phyloP scores from a whole-genome alignment of 2,797 vertebrate genomes.

The Naso thynnoides region DNA sequence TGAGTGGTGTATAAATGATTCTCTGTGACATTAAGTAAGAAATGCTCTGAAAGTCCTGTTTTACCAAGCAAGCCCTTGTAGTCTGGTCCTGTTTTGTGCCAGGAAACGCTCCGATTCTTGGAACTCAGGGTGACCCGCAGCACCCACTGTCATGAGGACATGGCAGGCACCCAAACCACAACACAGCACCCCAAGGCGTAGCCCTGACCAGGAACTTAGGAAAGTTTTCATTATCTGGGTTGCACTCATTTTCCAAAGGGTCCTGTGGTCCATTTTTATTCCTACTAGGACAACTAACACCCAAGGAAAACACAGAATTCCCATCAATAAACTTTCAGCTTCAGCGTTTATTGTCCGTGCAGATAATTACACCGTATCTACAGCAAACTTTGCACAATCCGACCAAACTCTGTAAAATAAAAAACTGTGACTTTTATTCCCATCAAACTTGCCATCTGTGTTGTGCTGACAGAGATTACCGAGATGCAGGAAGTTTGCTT shows the following conservation, averaged over 20 bases:
- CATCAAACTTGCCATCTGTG: conserved; percentile 43
- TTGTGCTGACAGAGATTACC: conserved; percentile 41
- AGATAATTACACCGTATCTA: conserved; percentile 22
- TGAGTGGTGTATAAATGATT: conserved; percentile 24
- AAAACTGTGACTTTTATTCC: conserved; percentile 10
- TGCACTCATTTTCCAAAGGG: conserved; percentile 51
- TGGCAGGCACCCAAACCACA: conserved; percentile 52
- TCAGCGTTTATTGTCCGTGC: conserved; percentile 1
- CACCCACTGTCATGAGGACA: conserved; percentile 50
- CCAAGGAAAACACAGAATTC: conserved; percentile 55
- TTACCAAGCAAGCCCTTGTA: conserved; percentile 37
- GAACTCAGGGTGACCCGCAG: conserved; percentile 46
- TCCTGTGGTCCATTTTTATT: conserved; percentile 38
- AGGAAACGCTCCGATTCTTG: conserved; percentile 31
- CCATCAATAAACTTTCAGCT: conserved; percentile 36
- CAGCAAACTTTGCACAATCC: conserved; percentile 25
- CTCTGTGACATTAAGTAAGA: conserved; percentile 38
- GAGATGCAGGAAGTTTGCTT: conserved; percentile 66
- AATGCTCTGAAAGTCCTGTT: conserved; percentile 52
- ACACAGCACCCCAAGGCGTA: conserved; percentile 46
- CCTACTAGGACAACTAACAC: conserved; percentile 30
- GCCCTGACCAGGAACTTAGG: conserved; percentile 41
- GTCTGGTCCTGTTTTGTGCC: conserved; percentile 25
- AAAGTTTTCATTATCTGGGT: conserved; percentile 64
- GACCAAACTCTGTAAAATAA: not conserved